Evolutionary conservation across 1,140 invertebrate genomes (phyloP).

Genomic region (Cotesia vestalis): DNA sequence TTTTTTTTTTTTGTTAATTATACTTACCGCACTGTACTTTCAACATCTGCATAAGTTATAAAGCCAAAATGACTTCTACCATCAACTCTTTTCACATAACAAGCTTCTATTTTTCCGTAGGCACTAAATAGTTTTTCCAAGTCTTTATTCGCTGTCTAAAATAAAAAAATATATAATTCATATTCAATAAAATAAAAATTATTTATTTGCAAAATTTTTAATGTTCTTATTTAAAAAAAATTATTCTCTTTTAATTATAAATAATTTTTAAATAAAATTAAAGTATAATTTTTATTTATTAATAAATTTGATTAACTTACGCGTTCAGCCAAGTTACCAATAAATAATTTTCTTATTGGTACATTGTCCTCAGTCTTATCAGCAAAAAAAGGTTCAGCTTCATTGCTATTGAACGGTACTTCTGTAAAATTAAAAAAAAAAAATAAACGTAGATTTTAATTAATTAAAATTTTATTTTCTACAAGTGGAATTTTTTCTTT

Average conservation of each 20-base stretch:
- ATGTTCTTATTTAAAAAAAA: too few relatives aligned
- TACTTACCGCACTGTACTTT: conserved; percentile 52
- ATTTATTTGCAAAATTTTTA: too few relatives aligned
- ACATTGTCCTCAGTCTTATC: conserved; percentile 48
- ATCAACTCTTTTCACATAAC: conserved; percentile 54
- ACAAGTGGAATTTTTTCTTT: too few relatives aligned
- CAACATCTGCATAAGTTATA: conserved; percentile 51
- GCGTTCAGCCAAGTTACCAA: conserved; percentile 59
- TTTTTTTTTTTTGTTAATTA: conserved; percentile 22
- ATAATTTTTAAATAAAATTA: not conserved
- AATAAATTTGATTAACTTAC: conserved; percentile 47
- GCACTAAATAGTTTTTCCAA: conserved; percentile 51
- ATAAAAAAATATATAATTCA: conserved; percentile 10
- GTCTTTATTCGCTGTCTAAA: conserved; percentile 58
- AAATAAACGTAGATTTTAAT: not conserved
- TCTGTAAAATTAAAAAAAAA: not conserved
- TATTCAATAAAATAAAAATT: too few relatives aligned
- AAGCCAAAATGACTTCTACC: conserved; percentile 59
- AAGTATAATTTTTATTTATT: conserved; percentile 21
- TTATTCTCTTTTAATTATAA: not conserved
- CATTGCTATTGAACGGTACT: conserved; percentile 3
- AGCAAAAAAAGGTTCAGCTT: conserved; percentile 6
- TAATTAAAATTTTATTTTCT: not conserved
- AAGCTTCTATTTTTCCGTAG: conserved; percentile 57
- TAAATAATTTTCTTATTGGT: conserved; percentile 59